Conservation (phyloP, 2,797 vertebrate genomes). For the Melanotaenia trifasciata region DNA sequence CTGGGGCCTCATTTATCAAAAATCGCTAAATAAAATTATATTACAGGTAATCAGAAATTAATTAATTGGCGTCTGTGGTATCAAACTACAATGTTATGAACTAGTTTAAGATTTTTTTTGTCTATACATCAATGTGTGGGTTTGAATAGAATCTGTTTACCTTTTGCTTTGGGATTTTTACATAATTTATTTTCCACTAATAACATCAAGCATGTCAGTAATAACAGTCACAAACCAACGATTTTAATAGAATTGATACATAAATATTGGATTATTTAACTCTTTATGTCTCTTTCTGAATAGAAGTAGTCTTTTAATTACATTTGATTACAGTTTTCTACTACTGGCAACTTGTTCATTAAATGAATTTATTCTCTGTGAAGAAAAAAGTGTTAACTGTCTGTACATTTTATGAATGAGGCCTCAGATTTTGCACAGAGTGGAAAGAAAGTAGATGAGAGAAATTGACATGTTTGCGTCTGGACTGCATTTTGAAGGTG, state of each 20-base stretch:
- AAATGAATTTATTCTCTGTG: background rate
- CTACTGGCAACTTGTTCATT: conserved; percentile 12
- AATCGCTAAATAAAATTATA: background rate
- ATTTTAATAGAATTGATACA: background rate
- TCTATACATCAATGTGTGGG: conserved; percentile 3
- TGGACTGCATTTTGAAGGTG: conserved; percentile 4
- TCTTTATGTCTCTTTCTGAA: background rate
- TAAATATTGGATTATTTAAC: background rate
- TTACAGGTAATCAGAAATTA: background rate
- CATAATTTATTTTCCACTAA: background rate
- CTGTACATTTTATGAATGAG: conserved; percentile 24
- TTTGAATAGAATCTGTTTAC: background rate
- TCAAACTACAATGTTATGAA: background rate
- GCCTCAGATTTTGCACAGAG: background rate
- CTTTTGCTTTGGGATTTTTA: background rate
- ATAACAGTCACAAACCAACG: background rate
- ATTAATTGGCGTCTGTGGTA: background rate
- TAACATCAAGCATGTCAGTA: too few species aligned
- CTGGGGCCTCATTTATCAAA: conserved; percentile 27
- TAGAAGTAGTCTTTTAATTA: background rate
- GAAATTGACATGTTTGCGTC: background rate
- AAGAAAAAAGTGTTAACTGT: background rate
- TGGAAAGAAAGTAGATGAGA: background rate
- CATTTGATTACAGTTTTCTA: conserved; percentile 2
- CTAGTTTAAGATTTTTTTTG: background rate